A percentile compares a stretch with the other conserved stretches of the same genome.
Conservation (phyloP, 2,797 vertebrate genomes). For the Vultur gryphus region DNA sequence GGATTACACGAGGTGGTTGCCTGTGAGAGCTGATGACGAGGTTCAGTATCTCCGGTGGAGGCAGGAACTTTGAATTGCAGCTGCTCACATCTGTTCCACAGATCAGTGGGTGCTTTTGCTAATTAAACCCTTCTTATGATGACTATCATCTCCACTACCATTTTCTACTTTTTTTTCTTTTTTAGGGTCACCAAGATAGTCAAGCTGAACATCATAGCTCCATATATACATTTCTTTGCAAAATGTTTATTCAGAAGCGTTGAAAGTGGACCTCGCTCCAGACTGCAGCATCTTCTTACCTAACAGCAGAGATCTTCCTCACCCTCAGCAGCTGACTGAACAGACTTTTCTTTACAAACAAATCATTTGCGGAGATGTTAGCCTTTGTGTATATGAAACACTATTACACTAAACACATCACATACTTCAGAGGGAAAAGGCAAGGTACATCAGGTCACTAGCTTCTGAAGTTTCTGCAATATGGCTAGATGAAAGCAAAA, state of each 20-base stretch:
- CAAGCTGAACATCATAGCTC: neutral
- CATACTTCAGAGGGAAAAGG: neutral
- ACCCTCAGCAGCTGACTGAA: neutral
- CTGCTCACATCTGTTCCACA: neutral
- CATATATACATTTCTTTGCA: neutral
- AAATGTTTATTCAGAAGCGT: neutral
- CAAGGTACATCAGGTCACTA: neutral
- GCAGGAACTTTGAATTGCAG: neutral
- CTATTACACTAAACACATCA: neutral
- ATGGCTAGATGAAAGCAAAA: slow-evolving; percentile 9
- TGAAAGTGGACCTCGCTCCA: neutral
- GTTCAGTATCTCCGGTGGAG: neutral
- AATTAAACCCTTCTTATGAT: neutral
- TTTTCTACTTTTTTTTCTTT: neutral
- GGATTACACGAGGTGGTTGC: neutral
- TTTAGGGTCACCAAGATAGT: neutral
- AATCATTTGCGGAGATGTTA: neutral
- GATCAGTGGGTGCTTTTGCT: neutral
- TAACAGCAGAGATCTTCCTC: neutral
- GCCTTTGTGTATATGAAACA: neutral
- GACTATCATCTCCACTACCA: neutral
- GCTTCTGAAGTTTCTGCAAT: neutral
- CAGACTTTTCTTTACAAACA: neutral
- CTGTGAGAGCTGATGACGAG: neutral
- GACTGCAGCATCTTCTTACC: neutral